Evolutionary conservation across 2,113 vertebrate genomes (phyloP).

Genomic region (Periophthalmus modestus): DNA sequence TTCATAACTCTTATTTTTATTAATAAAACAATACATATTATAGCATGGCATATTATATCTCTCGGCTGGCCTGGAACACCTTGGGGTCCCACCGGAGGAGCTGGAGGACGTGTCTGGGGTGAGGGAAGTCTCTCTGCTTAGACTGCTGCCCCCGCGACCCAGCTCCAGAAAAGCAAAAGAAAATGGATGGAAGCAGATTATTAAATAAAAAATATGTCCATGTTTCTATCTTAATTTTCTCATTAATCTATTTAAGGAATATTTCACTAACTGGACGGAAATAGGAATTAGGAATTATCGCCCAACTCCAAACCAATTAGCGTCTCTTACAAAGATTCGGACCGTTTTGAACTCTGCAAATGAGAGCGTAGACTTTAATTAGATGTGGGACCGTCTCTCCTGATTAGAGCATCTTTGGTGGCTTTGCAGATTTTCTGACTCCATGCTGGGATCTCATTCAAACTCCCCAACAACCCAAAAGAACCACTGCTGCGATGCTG

Average conservation of each 20-base stretch:
- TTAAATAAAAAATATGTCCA: no score
- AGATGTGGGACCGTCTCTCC: conserved; percentile 30
- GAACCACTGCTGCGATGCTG: conserved; percentile 23
- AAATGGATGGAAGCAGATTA: no score
- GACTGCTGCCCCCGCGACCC: no score
- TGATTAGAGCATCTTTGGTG: conserved; percentile 28
- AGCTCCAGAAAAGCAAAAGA: no score
- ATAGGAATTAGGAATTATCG: conserved; percentile 4
- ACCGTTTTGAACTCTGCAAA: conserved; percentile 25
- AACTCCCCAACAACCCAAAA: conserved; percentile 22
- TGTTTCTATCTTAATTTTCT: neutral
- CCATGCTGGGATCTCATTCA: conserved; percentile 3
- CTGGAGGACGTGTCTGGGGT: no score
- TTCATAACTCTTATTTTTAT: no score
- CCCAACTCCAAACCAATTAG: conserved; percentile 37
- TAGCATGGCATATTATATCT: no score
- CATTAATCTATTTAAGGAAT: neutral
- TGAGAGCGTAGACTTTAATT: conserved; percentile 53
- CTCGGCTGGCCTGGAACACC: no score
- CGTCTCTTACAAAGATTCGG: conserved; percentile 12
- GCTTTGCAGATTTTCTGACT: conserved; percentile 7
- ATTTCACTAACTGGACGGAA: neutral
- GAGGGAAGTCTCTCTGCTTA: no score
- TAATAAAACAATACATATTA: no score
- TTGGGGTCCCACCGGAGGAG: no score